A percentile compares a stretch with the other conserved stretches of the same genome.
Conservation (phyloP, 2,888 invertebrate genomes). For the Luperina nickerlii region DNA sequence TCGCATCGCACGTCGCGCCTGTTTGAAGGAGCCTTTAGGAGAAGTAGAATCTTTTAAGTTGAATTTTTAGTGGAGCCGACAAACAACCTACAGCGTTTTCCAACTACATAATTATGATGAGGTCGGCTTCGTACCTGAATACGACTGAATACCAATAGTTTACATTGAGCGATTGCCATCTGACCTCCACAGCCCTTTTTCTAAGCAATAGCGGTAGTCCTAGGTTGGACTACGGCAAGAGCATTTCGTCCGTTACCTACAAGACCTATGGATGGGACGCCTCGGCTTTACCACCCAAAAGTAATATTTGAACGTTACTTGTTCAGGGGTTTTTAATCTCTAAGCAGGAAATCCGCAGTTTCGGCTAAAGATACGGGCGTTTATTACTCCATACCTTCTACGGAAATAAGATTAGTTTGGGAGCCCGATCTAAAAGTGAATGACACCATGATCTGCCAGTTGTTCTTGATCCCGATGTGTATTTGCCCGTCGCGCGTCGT, state of each 20-base stretch:
- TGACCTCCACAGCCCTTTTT: neutral
- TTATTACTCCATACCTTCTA: too few relatives aligned
- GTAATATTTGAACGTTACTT: neutral
- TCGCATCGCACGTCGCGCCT: too few relatives aligned
- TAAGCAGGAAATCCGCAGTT: too few relatives aligned
- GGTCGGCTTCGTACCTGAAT: neutral
- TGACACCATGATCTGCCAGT: too few relatives aligned
- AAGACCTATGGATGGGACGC: neutral
- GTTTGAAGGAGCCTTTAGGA: neutral
- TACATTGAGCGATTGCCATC: neutral
- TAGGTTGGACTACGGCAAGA: neutral
- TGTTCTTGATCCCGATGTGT: too few relatives aligned
- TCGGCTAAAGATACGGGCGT: too few relatives aligned
- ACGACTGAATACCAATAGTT: neutral
- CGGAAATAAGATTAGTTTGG: too few relatives aligned
- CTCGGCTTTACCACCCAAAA: neutral
- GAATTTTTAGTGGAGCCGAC: neutral
- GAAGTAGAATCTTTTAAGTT: too few relatives aligned
- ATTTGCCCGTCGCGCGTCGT: too few relatives aligned
- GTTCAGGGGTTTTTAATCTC: neutral
- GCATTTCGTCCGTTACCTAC: neutral
- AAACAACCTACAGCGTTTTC: neutral
- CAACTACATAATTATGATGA: too few relatives aligned
- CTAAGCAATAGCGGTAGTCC: too few relatives aligned
- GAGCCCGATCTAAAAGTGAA: too few relatives aligned